These are phyloP conservation scores for Lepus timidus DNA, from an alignment of 2,113 vertebrate species.

Conservation along the genomic window DNA sequence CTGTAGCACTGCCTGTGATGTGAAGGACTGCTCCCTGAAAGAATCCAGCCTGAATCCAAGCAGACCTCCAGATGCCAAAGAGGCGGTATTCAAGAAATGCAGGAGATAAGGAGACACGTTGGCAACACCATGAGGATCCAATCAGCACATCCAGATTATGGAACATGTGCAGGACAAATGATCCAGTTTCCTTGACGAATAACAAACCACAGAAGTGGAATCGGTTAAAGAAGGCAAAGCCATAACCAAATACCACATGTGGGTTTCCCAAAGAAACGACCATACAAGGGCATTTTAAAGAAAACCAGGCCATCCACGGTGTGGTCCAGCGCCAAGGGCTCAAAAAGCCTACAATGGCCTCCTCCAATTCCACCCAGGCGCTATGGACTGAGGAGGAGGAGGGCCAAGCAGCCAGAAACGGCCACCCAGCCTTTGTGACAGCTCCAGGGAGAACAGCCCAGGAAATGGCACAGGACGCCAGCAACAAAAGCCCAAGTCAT, in stretches of 20 bases:
- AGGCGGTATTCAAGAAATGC: not conserved
- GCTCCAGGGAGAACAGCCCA: not conserved
- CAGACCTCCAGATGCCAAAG: not conserved
- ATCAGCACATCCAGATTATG: not conserved
- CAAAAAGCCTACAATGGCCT: too few relatives aligned
- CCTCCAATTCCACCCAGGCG: not conserved
- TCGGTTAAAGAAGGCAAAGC: not conserved
- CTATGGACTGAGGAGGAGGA: not conserved
- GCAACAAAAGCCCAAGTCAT: not conserved
- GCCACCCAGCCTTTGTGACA: not conserved
- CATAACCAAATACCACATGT: not conserved
- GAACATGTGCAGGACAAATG: not conserved
- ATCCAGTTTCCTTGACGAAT: not conserved
- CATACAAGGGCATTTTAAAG: not conserved
- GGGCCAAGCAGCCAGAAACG: not conserved
- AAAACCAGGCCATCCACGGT: rapidly evolving
- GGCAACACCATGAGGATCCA: not conserved
- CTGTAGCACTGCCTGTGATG: not conserved
- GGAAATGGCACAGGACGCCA: not conserved
- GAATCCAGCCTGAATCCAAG: not conserved
- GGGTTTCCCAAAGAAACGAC: not conserved
- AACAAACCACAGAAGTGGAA: not conserved
- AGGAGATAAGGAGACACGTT: not conserved
- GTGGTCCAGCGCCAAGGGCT: not conserved
- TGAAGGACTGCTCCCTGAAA: not conserved